Evolutionary conservation across 2,113 vertebrate genomes (phyloP), one percentile per base, ranked within the genome.

Genomic region (Corythornis cristatus): DNA sequence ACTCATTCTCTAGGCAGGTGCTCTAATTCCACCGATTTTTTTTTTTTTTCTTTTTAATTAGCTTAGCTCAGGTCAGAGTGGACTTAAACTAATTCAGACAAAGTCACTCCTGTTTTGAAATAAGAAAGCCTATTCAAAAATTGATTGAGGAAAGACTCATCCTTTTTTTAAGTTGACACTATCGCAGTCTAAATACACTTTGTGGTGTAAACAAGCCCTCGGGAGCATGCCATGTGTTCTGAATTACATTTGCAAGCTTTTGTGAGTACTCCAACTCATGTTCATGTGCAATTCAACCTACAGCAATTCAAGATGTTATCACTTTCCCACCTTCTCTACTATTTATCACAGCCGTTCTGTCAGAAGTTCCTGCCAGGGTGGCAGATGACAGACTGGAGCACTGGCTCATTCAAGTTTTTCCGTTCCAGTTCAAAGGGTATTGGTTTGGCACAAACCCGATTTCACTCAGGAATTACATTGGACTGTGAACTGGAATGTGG

Each of bases 291-390:
- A 58, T 85, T 79, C 87, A 91, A 93, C 66, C 80, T 57, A 50
- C 50, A 76, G 78, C 50, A 79, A 70, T 85, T 70, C 67, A 89
- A 91, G 85, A 77, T 83, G 51, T 83, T 91, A 79, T 94, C 72
- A 58, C 33, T 89, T 93, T 48, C 70, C 22, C 56, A 80, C 33
- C 64, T 89, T 85, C 64, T 58, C 64, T 42, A 54, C 37, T 85
- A 7, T 92, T 93, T 77, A 77, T 86, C 68, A n/a, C 79, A 60
- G 54, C 18, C 0, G 0, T 33, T 91, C 82, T 76, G 35, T 89
- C 56, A 73, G 90, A 93, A 83, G 79, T 74, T 77, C 40, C 37
- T 74, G 43, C 56, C 37, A 51, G 25, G 43, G 37, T 60, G 65
- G 58, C 79, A 85, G 85, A 73, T 68, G 84, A 56, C 40, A 84